Evolutionary conservation across 2,113 vertebrate species (phyloP), one percentile per base, ranked within the genome.

Genomic region (Chaenogobius annularis): DNA sequence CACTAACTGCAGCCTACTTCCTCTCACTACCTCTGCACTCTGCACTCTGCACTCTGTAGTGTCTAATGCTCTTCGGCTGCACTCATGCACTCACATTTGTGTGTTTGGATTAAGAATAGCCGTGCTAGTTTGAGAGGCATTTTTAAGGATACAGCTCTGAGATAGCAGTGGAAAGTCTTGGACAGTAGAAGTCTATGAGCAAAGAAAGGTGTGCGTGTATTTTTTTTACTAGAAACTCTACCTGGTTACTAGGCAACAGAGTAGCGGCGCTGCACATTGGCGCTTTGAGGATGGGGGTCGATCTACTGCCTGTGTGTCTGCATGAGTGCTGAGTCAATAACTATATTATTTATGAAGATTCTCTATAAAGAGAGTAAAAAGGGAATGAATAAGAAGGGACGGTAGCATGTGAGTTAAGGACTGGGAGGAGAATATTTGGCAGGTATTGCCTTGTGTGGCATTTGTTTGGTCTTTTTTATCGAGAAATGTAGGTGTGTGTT

Each of bases 221-320:
- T 6, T 78, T 83, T 71, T 63, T 79, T 79, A 80, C 85, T 85
- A 82, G 78, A 79, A 90, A 89, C 85, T 88, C 82, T 85, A 91
- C 89, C 91, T 89, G 87, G 89, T 92, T 91, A 84, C 89, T 85
- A 92, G 87, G 89, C 89, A 92, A 92, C 88, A 90, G 78, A 82
- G 78, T 66, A 73, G 83, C 84, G 77, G 75, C 78, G 83, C 87
- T 82, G 83, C 84, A 83, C 77, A 77, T 65, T 40, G 70, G 78
- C 77, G 72, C 67, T 15, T 52, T 46, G 76, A 77, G 52, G 73
- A 63, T 75, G 77, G 50, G 54, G 52, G 78, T 73, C 50, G 59
- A 46, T 70, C 64, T 52, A n/a, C 68, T 43, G 19, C 75, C 35
- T 63, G 65, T 61, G 73, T 73, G 70, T 81, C 8, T 47, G 70